phyloP scores from a whole-genome alignment of 2,888 invertebrate species.

The Sinhomidia bicolor region DNA sequence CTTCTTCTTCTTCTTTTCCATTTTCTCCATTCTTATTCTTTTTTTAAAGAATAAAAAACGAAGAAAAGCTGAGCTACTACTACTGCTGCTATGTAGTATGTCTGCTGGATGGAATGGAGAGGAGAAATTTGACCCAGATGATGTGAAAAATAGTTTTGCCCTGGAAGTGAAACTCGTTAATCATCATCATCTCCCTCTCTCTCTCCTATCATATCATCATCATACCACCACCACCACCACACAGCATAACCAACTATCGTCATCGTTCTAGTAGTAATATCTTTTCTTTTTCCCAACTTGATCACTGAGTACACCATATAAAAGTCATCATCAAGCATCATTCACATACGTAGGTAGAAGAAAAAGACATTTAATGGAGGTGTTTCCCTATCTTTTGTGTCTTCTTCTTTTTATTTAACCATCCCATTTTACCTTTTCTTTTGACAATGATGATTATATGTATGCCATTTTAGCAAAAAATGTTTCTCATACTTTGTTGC shows the following conservation, averaged over 20 bases:
- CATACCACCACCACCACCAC: too few species aligned
- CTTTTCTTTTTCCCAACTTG: too few species aligned
- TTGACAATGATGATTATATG: neutral
- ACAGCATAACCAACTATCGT: too few species aligned
- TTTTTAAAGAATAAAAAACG: neutral
- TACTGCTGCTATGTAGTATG: neutral
- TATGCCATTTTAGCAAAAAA: too few species aligned
- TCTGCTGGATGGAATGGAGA: neutral
- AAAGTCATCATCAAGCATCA: neutral
- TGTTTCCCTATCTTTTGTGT: neutral
- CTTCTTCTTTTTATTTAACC: too few species aligned
- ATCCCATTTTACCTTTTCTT: too few species aligned
- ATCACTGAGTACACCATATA: neutral
- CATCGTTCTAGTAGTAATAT: too few species aligned
- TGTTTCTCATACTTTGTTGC: too few species aligned
- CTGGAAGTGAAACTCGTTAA: conserved; percentile 64
- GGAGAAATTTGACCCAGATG: conserved; percentile 64
- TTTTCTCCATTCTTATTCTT: neutral
- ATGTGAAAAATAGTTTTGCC: conserved; percentile 64
- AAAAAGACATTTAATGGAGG: conserved; percentile 5
- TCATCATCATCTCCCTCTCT: conserved; percentile 66
- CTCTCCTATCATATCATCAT: conserved; percentile 2
- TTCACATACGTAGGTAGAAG: neutral
- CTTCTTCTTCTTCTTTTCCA: too few species aligned
- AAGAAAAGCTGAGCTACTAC: neutral